A percentile compares a stretch with the other conserved stretches of the same genome.
phyloP scores from a whole-genome alignment of 1,140 invertebrate genomes.

The Thaumetopoea pityocampa region DNA sequence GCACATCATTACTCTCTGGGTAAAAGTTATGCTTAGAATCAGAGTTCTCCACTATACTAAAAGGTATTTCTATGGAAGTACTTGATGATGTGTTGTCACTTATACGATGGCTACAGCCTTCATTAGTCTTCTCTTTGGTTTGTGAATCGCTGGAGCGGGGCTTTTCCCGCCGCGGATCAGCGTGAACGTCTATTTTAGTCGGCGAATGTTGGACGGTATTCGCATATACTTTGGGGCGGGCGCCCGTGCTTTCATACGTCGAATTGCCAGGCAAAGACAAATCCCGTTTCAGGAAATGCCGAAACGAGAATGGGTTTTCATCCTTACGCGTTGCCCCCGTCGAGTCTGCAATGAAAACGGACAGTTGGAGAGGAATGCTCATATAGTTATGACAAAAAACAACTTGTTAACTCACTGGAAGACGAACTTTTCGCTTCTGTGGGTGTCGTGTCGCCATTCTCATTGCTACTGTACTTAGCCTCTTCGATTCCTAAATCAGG shows the following conservation, averaged over 20 bases:
- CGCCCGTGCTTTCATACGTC: slow-evolving; percentile 71
- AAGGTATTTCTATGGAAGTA: slow-evolving; percentile 67
- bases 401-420: slow-evolving; percentile 62
- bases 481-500: slow-evolving; percentile 68
- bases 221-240: slow-evolving; percentile 68
- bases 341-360: slow-evolving; percentile 60
- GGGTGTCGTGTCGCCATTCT: slow-evolving; percentile 48
- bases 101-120: slow-evolving; percentile 38
- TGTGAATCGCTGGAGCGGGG: slow-evolving; percentile 45
- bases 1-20: slow-evolving; percentile 47
- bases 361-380: slow-evolving; percentile 36
- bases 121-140: slow-evolving; percentile 62
- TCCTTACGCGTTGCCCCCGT: slow-evolving; percentile 76
- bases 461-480: slow-evolving; percentile 59
- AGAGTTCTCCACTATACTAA: slow-evolving; percentile 61
- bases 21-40: slow-evolving; percentile 68
- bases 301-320: slow-evolving; percentile 87
- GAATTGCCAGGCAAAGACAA: slow-evolving; percentile 67
- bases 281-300: slow-evolving; percentile 84
- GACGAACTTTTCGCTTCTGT: slow-evolving; percentile 54
- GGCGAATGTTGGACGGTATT: slow-evolving; percentile 67
- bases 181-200: slow-evolving; percentile 52
- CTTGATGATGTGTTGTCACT: slow-evolving; percentile 63
- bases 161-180: slow-evolving; percentile 49
- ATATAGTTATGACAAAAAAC: slow-evolving; percentile 69